Evolutionary conservation across 2,797 vertebrate genomes (phyloP).

Genomic region (Pangasius larnaudii): DNA sequence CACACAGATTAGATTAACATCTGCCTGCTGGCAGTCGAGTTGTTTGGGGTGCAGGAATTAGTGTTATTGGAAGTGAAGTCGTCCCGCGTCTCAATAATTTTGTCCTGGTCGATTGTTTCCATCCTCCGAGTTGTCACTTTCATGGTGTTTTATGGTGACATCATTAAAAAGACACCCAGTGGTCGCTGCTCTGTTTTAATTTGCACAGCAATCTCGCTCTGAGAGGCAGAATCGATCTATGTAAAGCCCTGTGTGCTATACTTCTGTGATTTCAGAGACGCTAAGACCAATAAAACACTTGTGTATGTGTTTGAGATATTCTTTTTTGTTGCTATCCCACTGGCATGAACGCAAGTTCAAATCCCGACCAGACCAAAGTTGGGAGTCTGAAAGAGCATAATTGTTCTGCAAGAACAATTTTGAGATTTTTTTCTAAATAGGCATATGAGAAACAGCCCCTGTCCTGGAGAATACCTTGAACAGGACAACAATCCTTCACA

Average conservation of each 20-base stretch:
- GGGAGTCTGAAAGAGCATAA: not conserved
- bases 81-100: slow-evolving; percentile 20
- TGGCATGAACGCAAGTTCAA: not conserved
- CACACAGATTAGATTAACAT: slow-evolving; percentile 16
- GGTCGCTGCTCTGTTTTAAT: slow-evolving; percentile 13
- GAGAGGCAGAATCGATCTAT: slow-evolving; percentile 11
- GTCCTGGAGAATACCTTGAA: not conserved
- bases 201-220: slow-evolving; percentile 1
- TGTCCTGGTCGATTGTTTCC: slow-evolving; percentile 19
- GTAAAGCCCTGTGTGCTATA: not conserved
- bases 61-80: slow-evolving; percentile 20
- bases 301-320: not conserved
- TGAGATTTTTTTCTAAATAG: not conserved
- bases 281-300: not conserved
- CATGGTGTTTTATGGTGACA: not conserved
- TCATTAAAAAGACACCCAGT: slow-evolving; percentile 28
- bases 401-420: not conserved
- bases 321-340: not conserved
- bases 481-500: not conserved
- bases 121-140: not conserved
- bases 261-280: not conserved
- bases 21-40: not conserved
- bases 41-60: slow-evolving; percentile 24
- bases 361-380: not conserved
- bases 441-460: not conserved